Conservation (phyloP, 2,888 invertebrate genomes). For the Tuta absoluta region DNA sequence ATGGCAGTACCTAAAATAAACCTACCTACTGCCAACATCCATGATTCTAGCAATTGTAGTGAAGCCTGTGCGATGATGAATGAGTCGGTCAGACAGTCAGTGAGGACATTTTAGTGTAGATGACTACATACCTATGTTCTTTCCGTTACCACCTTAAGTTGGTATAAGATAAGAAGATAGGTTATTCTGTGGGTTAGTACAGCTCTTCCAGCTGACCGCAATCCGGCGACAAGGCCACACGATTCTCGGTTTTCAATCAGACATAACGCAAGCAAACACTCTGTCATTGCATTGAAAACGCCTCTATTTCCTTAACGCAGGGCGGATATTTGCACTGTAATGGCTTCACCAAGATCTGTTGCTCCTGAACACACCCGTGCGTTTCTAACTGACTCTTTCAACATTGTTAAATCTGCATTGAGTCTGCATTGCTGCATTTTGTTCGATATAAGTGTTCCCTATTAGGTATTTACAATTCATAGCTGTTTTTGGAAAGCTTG, state of each 20-base stretch:
- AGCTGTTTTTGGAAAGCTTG: no score
- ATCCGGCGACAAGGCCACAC: neutral
- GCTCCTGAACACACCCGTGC: neutral
- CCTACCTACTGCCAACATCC: no score
- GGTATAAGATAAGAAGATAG: neutral
- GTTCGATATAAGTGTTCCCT: no score
- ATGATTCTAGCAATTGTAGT: no score
- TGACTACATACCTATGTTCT: neutral
- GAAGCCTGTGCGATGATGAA: no score
- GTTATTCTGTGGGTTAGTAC: no score
- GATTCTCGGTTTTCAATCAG: neutral
- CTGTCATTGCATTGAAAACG: neutral
- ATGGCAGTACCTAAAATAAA: no score
- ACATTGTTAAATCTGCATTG: neutral
- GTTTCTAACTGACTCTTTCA: neutral
- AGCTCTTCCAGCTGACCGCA: neutral
- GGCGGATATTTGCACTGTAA: neutral
- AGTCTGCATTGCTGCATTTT: neutral
- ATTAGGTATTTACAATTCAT: no score
- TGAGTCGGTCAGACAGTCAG: no score
- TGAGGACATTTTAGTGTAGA: no score
- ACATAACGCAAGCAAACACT: neutral
- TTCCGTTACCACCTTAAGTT: neutral
- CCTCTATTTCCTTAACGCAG: neutral
- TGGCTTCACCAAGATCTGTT: neutral